Conservation (phyloP, 2,888 invertebrate genomes). For the Brenthis ino region DNA sequence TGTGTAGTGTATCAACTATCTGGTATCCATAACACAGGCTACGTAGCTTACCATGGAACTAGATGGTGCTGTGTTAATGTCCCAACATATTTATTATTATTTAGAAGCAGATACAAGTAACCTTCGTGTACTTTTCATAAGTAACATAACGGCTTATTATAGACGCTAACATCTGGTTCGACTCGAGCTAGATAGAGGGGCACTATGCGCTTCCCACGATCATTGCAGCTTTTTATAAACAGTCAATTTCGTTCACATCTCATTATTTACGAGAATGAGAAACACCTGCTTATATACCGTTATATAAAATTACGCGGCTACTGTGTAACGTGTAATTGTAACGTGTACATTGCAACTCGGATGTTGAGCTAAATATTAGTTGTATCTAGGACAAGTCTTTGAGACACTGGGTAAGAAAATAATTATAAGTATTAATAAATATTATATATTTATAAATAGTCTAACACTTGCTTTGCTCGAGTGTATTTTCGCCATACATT, state of each 20-base stretch:
- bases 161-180: slow-evolving; percentile 53
- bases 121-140: slow-evolving; percentile 11
- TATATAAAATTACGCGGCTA: slow-evolving; percentile 10
- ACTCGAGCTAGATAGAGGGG: slow-evolving; percentile 43
- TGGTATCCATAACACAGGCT: no score
- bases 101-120: slow-evolving; percentile 4
- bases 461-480: no score
- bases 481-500: no score
- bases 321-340: neutral
- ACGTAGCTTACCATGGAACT: no score
- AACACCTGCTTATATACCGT: slow-evolving; percentile 37
- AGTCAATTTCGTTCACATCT: slow-evolving; percentile 36
- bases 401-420: no score
- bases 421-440: no score
- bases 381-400: no score
- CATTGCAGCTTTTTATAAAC: slow-evolving; percentile 45
- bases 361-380: neutral
- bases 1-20: no score
- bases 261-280: slow-evolving; percentile 34
- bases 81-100: no score
- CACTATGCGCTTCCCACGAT: slow-evolving; percentile 50
- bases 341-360: neutral
- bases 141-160: slow-evolving; percentile 50
- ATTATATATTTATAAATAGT: no score
- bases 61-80: no score